Conservation (phyloP, 2,797 vertebrate species). For the Megalops cyprinoides region DNA sequence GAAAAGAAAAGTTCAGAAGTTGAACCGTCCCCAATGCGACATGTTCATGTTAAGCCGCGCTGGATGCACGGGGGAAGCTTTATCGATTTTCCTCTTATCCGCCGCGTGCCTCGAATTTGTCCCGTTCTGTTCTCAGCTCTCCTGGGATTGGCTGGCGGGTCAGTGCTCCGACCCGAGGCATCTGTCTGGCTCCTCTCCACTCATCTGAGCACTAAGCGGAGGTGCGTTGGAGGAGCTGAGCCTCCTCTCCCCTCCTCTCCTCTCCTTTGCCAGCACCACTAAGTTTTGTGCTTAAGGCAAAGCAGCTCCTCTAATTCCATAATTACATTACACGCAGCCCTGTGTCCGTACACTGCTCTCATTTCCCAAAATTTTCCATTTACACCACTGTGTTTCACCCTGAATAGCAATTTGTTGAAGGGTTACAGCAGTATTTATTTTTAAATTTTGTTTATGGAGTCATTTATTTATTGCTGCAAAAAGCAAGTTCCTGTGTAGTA, state of each 20-base stretch:
- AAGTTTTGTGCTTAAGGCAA: not conserved
- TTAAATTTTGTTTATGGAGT: no score
- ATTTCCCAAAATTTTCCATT: not conserved
- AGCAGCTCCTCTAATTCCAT: not conserved
- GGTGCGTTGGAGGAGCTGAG: no score
- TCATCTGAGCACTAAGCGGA: no score
- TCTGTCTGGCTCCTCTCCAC: no score
- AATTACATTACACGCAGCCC: not conserved
- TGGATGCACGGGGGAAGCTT: not conserved
- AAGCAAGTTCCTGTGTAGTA: no score
- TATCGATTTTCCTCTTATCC: not conserved
- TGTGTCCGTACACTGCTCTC: not conserved
- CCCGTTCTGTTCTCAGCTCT: not conserved
- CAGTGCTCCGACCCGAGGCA: no score
- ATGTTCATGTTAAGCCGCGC: not conserved
- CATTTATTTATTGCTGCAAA: no score
- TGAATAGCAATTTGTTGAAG: no score
- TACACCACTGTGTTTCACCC: no score
- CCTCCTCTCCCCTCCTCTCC: no score
- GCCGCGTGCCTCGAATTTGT: not conserved
- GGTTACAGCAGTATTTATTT: no score
- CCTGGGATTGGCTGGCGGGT: not conserved
- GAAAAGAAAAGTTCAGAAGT: not conserved
- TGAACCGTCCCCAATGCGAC: not conserved
- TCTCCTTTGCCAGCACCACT: no score